phyloP scores from a whole-genome alignment of 2,113 vertebrate genomes.

The Cyprinodon brontotheroides region DNA sequence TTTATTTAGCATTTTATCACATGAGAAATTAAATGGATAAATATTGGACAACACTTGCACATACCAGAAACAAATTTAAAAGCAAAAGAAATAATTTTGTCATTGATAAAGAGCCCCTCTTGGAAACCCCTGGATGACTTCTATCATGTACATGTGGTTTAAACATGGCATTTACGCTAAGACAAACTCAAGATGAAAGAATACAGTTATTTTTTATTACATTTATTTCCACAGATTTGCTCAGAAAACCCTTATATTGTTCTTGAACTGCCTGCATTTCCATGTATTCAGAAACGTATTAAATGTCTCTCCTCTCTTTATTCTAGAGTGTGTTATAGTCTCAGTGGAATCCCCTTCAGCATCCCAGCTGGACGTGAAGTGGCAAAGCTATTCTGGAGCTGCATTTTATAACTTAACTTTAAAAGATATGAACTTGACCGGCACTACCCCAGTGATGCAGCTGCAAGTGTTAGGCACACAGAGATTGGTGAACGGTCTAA shows the following conservation, averaged over 20 bases:
- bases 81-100: neutral
- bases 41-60: neutral
- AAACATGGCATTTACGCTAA: neutral
- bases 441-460: conserved; percentile 51
- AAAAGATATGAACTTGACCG: conserved; percentile 56
- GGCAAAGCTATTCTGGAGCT: conserved; percentile 45
- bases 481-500: conserved; percentile 66
- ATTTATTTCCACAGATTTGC: neutral
- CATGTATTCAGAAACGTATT: neutral
- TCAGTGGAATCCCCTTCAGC: conserved; percentile 71
- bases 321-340: conserved; percentile 65
- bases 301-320: neutral
- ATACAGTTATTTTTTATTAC: no score
- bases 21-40: neutral
- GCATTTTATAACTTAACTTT: conserved; percentile 65
- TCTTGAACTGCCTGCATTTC: neutral
- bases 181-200: neutral
- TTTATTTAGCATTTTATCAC: neutral
- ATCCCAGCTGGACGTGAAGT: conserved; percentile 63
- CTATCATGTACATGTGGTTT: neutral
- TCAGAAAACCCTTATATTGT: neutral
- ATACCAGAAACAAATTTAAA: no score
- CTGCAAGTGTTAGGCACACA: conserved; percentile 14
- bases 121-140: neutral
- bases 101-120: no score